Evolutionary conservation across 1,140 invertebrate species (phyloP).

Genomic region (Sipha flava): DNA sequence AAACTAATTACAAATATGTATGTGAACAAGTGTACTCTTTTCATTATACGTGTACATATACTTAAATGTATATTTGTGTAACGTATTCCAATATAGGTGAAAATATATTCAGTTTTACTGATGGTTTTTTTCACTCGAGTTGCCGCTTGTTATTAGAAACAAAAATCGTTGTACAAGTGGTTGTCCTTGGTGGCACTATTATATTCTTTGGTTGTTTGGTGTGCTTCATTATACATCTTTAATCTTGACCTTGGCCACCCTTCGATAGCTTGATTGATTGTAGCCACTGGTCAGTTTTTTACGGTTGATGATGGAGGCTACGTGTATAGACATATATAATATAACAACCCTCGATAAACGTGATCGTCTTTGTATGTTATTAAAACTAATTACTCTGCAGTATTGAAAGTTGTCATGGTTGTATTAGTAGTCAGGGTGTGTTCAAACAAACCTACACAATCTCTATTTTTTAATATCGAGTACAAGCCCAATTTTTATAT

Average conservation of each 20-base stretch:
- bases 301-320: neutral
- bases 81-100: too few species aligned
- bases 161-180: conserved; percentile 3
- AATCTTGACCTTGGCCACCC: neutral
- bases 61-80: neutral
- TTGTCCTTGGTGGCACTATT: conserved; percentile 11
- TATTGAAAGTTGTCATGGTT: neutral
- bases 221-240: neutral
- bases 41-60: neutral
- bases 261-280: neutral
- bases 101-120: neutral
- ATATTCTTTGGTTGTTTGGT: neutral
- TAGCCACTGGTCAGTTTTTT: conserved; percentile 16
- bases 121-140: neutral
- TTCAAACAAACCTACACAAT: too few species aligned
- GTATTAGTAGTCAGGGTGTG: neutral
- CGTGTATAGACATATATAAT: neutral
- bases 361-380: neutral
- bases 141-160: neutral
- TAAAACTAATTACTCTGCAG: neutral
- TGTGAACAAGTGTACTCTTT: too few species aligned
- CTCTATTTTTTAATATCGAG: neutral
- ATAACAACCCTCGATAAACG: neutral
- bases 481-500: neutral
- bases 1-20: too few species aligned